A percentile compares a stretch with the other conserved stretches of the same genome.
phyloP scores from a whole-genome alignment of 2,113 vertebrate genomes.

The Grallaria varia region DNA sequence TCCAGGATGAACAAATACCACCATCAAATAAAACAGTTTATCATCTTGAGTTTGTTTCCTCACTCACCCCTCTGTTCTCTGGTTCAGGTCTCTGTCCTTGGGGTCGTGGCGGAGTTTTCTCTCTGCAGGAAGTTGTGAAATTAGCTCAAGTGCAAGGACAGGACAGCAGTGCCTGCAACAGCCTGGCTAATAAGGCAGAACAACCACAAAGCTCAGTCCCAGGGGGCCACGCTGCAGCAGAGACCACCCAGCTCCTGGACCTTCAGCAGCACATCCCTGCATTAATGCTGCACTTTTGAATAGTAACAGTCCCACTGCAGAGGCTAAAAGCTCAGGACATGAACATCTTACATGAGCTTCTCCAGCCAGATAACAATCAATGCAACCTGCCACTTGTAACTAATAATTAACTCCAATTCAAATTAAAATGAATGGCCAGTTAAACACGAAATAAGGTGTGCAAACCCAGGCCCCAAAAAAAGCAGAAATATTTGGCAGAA shows the following conservation, averaged over 20 bases:
- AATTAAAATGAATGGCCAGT: neutral
- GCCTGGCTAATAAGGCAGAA: neutral
- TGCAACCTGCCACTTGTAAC: neutral
- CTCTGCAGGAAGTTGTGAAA: slow-evolving; percentile 76
- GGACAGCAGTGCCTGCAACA: neutral
- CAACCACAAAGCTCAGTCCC: neutral
- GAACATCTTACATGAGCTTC: neutral
- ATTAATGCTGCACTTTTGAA: neutral
- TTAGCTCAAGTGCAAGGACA: neutral
- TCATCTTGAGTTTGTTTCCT: neutral
- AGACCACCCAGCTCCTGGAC: neutral
- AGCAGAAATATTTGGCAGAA: neutral
- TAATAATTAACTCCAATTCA: neutral
- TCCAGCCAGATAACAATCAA: neutral
- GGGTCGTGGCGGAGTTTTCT: slow-evolving; percentile 95
- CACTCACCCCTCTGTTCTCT: slow-evolving; percentile 94
- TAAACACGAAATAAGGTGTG: neutral
- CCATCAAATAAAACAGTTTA: neutral
- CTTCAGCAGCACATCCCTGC: neutral
- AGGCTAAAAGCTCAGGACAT: neutral
- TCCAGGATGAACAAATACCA: neutral
- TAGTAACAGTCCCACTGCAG: neutral
- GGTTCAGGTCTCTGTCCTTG: slow-evolving; percentile 98
- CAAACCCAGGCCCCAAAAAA: neutral
- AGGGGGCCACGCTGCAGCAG: neutral